Evolutionary conservation across 2,113 vertebrate genomes (phyloP).

Genomic region (Capreolus pygargus): DNA sequence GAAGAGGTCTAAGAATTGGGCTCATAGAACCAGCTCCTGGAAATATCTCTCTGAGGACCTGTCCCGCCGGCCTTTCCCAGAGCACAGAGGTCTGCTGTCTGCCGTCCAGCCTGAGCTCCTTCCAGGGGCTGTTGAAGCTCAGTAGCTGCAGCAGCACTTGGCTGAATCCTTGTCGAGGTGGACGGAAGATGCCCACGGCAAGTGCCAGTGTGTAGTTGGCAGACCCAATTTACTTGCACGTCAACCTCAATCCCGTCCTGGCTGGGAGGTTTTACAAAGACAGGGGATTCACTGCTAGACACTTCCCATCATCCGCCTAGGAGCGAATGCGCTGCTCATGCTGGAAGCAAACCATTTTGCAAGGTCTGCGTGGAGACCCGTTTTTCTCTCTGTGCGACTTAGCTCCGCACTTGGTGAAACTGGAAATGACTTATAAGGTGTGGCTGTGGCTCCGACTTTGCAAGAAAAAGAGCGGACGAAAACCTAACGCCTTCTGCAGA

Average conservation of each 20-base stretch:
- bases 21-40: neutral
- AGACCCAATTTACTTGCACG: neutral
- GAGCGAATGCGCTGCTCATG: neutral
- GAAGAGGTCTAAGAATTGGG: neutral
- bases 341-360: neutral
- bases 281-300: accelerated
- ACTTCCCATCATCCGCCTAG: accelerated
- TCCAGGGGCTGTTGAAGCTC: neutral
- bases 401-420: accelerated
- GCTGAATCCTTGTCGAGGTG: neutral
- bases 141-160: neutral
- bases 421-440: neutral
- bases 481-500: too few relatives aligned
- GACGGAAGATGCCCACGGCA: accelerated
- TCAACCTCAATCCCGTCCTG: accelerated
- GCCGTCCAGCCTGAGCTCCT: neutral
- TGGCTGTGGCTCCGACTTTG: neutral
- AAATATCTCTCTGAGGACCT: neutral
- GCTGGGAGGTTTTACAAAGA: neutral
- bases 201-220: neutral
- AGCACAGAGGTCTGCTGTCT: neutral
- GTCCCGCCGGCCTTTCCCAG: neutral
- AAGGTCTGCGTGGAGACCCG: accelerated
- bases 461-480: neutral
- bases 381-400: accelerated